Conservation (phyloP, 92 coral and sea anemone genomes). For the Ricordea florida region DNA sequence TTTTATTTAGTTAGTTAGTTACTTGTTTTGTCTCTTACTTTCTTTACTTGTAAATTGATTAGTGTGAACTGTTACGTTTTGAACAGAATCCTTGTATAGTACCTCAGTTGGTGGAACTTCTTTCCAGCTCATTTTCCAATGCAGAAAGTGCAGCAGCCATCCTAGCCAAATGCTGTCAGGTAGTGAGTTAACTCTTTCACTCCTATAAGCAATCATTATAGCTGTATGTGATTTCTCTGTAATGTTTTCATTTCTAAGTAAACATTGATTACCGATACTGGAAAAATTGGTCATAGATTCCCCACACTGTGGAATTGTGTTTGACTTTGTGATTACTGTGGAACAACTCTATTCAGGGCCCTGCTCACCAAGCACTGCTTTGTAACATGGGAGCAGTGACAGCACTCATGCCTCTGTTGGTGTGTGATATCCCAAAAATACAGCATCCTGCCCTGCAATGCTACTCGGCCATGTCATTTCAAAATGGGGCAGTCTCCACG, state of each 20-base stretch:
- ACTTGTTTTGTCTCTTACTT: too few species aligned
- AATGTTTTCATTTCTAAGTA: too few species aligned
- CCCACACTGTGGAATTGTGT: background rate
- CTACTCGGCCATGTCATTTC: slow-evolving; percentile 91
- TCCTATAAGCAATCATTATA: background rate
- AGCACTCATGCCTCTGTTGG: slow-evolving; percentile 85
- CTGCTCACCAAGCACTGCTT: slow-evolving; percentile 86
- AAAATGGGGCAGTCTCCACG: slow-evolving; percentile 88
- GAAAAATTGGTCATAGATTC: background rate
- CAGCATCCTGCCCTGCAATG: slow-evolving; percentile 93
- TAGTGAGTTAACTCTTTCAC: background rate
- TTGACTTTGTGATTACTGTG: background rate
- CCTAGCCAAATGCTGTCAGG: slow-evolving; percentile 97
- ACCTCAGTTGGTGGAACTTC: slow-evolving; percentile 77
- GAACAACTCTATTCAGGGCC: slow-evolving; percentile 51
- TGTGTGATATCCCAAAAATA: slow-evolving; percentile 78
- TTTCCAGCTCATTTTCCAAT: slow-evolving; percentile 86
- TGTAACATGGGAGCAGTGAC: slow-evolving; percentile 92
- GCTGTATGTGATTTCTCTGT: background rate
- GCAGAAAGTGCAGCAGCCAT: slow-evolving; percentile 96
- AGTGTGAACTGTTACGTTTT: background rate
- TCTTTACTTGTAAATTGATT: too few species aligned
- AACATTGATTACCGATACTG: background rate
- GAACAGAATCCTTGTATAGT: slow-evolving; percentile 80
- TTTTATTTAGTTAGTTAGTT: too few species aligned